Percentiles rank a stretch among this genome's conserved stretches.
phyloP scores from a whole-genome alignment of 2,113 vertebrate genomes.

The Pungitius pungitius region DNA sequence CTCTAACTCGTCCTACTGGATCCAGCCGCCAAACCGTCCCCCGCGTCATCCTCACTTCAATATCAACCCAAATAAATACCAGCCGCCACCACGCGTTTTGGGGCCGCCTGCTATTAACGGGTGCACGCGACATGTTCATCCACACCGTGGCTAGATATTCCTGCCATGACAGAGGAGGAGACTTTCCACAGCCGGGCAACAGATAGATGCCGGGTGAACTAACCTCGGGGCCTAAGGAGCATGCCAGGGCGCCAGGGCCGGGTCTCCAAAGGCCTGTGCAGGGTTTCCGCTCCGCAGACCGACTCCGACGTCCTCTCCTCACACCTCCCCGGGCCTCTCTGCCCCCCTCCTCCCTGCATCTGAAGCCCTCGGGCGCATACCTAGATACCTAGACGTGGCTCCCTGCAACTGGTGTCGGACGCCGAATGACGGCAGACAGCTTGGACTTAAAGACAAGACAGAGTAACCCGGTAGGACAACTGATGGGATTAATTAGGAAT shows the following conservation, averaged over 20 bases:
- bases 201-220: slow-evolving; percentile 81
- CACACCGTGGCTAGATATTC: slow-evolving; percentile 83
- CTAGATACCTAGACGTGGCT: not conserved
- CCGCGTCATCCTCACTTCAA: slow-evolving; percentile 82
- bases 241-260: slow-evolving; percentile 22
- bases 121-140: slow-evolving; percentile 80
- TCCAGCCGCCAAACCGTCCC: slow-evolving; percentile 82
- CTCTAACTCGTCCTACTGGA: slow-evolving; percentile 72
- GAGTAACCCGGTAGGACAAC: slow-evolving; percentile 60
- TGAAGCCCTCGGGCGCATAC: slow-evolving; percentile 1
- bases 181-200: slow-evolving; percentile 73
- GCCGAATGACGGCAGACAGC: slow-evolving; percentile 37
- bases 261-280: slow-evolving; percentile 34
- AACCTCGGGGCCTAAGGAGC: slow-evolving; percentile 62
- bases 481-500: slow-evolving; percentile 82
- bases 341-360: not conserved
- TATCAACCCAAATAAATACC: slow-evolving; percentile 90
- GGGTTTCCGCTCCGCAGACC: slow-evolving; percentile 26
- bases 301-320: not conserved
- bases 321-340: slow-evolving; percentile 2
- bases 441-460: slow-evolving; percentile 64
- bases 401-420: not conserved
- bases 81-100: slow-evolving; percentile 73
- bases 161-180: slow-evolving; percentile 66
- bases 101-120: slow-evolving; percentile 75